Percentiles rank a stretch among this genome's conserved stretches.
These are phyloP conservation scores for Sparus aurata DNA, from an alignment of 2,797 vertebrate species.

Conservation along the genomic window DNA sequence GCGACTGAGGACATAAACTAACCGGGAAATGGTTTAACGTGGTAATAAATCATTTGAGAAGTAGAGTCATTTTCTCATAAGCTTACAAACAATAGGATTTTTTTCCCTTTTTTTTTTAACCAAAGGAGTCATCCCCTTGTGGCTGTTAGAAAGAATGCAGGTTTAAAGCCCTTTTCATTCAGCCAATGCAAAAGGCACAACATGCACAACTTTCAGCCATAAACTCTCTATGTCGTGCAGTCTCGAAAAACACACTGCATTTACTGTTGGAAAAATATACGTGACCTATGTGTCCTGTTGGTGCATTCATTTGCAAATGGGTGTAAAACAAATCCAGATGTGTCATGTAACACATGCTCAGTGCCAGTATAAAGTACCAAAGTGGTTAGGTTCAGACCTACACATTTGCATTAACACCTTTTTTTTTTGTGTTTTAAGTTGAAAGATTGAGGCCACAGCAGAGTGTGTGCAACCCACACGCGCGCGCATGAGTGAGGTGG, in stretches of 20 bases:
- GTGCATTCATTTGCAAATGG: not conserved
- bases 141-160: too few species aligned
- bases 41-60: too few species aligned
- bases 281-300: not conserved
- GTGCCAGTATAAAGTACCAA: not conserved
- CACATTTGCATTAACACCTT: constrained; percentile 25
- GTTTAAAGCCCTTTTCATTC: not conserved
- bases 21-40: too few species aligned
- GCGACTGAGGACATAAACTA: too few species aligned
- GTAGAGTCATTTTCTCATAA: too few species aligned
- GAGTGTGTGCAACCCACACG: constrained; percentile 25
- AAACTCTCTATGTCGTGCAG: not conserved
- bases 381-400: not conserved
- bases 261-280: not conserved
- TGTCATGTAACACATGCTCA: constrained; percentile 10
- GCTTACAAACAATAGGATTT: too few species aligned
- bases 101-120: too few species aligned
- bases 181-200: constrained; percentile 3
- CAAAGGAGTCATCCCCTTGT: too few species aligned
- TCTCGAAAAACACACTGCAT: not conserved
- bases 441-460: constrained; percentile 40
- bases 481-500: constrained; percentile 9
- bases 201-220: not conserved
- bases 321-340: not conserved
- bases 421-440: constrained; percentile 23